phyloP scores from a whole-genome alignment of 2,888 invertebrate species.

The Helicoverpa assulta region DNA sequence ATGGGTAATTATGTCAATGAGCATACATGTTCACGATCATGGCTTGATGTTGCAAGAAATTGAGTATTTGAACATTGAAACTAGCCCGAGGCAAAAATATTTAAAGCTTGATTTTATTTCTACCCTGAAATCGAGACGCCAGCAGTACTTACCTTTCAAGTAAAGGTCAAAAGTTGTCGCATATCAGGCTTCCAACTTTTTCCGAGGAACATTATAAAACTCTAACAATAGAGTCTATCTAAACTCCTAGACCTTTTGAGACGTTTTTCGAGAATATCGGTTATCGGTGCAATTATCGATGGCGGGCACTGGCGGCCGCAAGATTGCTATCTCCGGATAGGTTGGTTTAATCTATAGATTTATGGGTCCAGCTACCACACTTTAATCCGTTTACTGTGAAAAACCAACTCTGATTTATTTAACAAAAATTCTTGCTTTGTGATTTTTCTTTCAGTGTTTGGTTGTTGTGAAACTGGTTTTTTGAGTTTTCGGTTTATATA shows the following conservation, averaged over 20 bases:
- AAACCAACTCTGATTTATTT: slow-evolving; percentile 69
- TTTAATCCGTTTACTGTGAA: slow-evolving; percentile 81
- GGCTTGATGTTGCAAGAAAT: slow-evolving; percentile 8
- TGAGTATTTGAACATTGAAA: background rate
- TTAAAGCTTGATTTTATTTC: background rate
- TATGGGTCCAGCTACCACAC: slow-evolving; percentile 81
- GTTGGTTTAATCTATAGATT: slow-evolving; percentile 87
- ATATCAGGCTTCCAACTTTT: slow-evolving; percentile 37
- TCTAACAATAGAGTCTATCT: slow-evolving; percentile 63
- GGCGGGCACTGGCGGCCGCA: slow-evolving; percentile 76
- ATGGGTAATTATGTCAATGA: slow-evolving; percentile 40
- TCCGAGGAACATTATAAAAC: slow-evolving; percentile 53
- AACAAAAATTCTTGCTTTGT: slow-evolving; percentile 32
- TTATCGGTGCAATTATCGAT: slow-evolving; percentile 86
- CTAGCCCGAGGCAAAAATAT: background rate
- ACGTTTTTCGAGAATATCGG: slow-evolving; percentile 78
- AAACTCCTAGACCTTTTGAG: slow-evolving; percentile 68
- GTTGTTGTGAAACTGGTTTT: slow-evolving; percentile 5
- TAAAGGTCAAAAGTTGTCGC: slow-evolving; percentile 36
- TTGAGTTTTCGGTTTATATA: background rate
- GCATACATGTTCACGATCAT: background rate
- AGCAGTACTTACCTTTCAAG: slow-evolving; percentile 3
- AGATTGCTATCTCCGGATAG: slow-evolving; percentile 86
- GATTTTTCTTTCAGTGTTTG: slow-evolving; percentile 15
- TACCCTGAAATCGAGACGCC: background rate